A percentile compares a stretch with the other conserved stretches of the same genome.
Evolutionary conservation across 2,888 invertebrate genomes (phyloP).

Genomic region (Dryococelus australis): DNA sequence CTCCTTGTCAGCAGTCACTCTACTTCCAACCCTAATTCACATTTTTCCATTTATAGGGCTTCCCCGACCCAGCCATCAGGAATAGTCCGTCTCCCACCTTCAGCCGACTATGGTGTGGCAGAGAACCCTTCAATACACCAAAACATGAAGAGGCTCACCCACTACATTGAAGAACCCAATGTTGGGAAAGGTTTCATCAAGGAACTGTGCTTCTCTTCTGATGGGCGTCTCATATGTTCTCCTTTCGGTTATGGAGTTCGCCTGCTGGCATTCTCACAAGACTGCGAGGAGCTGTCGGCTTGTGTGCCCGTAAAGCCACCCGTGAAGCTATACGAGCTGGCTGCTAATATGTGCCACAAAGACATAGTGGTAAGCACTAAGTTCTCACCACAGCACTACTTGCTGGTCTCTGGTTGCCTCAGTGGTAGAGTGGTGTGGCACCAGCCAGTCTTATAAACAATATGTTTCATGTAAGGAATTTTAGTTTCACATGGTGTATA

Average conservation of each 20-base stretch:
- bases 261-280: conserved; percentile 79
- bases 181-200: conserved; percentile 92
- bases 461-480: too few relatives aligned
- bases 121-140: conserved; percentile 62
- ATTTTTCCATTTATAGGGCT: not conserved
- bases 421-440: conserved; percentile 91
- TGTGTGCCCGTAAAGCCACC: conserved; percentile 65
- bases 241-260: conserved; percentile 88
- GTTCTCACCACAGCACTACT: conserved; percentile 86
- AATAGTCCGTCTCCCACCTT: not conserved
- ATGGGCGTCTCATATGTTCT: conserved; percentile 89
- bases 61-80: not conserved
- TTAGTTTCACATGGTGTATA: too few relatives aligned
- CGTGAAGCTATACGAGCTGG: conserved; percentile 69
- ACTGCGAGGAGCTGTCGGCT: conserved; percentile 80
- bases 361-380: conserved; percentile 89
- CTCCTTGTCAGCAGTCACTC: not conserved
- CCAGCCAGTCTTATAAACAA: conserved; percentile 67
- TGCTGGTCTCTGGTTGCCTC: conserved; percentile 90
- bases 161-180: conserved; percentile 85
- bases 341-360: conserved; percentile 75
- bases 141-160: conserved; percentile 80
- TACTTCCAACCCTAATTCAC: not conserved
- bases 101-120: not conserved
- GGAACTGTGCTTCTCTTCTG: conserved; percentile 88